Percentiles rank a stretch among this genome's conserved stretches.
These are phyloP conservation scores for Rhizoglyphus robini DNA, from an alignment of 1,140 invertebrate genomes.

Conservation along the genomic window DNA sequence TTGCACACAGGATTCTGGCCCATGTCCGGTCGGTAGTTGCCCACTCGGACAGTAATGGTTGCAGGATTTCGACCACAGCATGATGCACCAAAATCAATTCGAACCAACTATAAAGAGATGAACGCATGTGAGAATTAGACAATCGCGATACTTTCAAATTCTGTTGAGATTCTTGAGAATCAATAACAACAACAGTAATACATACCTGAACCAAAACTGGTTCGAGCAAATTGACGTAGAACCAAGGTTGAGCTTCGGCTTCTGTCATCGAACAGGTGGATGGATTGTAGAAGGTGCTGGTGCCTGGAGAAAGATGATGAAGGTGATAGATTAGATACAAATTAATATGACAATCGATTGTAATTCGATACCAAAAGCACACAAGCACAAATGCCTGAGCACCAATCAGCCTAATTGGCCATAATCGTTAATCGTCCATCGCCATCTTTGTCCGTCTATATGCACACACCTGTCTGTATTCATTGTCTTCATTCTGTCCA, in stretches of 20 bases:
- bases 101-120: too few species aligned
- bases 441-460: too few species aligned
- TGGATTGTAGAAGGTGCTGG: slow-evolving; percentile 58
- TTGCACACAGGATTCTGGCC: slow-evolving; percentile 86
- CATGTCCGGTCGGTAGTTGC: slow-evolving; percentile 83
- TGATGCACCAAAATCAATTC: slow-evolving; percentile 77
- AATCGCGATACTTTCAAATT: background rate
- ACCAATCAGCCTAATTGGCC: too few species aligned
- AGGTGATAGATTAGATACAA: background rate
- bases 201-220: slow-evolving; percentile 92
- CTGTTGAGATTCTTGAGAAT: too few species aligned
- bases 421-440: too few species aligned
- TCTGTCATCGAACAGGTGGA: slow-evolving; percentile 72
- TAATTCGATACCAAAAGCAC: background rate
- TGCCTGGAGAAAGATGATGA: slow-evolving; percentile 31
- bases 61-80: slow-evolving; percentile 69
- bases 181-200: background rate
- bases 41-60: slow-evolving; percentile 74
- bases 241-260: slow-evolving; percentile 66
- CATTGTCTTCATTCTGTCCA: too few species aligned
- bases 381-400: background rate
- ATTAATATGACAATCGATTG: background rate
- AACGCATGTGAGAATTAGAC: too few species aligned
- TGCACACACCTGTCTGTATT: too few species aligned
- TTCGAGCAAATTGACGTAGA: slow-evolving; percentile 87